Conservation (phyloP, 2,797 vertebrate genomes). For the Coendou prehensilis region DNA sequence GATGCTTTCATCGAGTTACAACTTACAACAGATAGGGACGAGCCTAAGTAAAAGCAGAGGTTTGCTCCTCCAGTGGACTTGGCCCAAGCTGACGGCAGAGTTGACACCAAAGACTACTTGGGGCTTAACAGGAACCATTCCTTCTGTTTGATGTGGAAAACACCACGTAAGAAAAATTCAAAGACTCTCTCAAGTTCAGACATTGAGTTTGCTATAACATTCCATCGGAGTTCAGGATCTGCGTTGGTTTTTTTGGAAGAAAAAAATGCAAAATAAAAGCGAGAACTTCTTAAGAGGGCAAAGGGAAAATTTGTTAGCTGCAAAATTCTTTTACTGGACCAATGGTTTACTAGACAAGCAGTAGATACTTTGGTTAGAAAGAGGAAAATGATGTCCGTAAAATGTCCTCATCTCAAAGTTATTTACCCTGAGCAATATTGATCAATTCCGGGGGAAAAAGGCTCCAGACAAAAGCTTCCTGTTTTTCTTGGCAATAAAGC, state of each 20-base stretch:
- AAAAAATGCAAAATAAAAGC: slow-evolving; percentile 57
- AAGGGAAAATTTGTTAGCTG: not conserved
- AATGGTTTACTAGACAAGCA: not conserved
- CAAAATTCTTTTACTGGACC: not conserved
- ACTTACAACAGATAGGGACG: slow-evolving; percentile 78
- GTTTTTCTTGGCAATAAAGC: slow-evolving; percentile 20
- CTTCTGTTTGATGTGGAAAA: slow-evolving; percentile 84
- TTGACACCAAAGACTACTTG: slow-evolving; percentile 77
- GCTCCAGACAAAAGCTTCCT: not conserved
- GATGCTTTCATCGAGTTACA: slow-evolving; percentile 74
- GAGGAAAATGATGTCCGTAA: not conserved
- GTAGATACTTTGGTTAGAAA: slow-evolving; percentile 7
- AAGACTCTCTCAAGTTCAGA: slow-evolving; percentile 21
- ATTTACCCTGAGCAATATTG: not conserved
- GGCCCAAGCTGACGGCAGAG: slow-evolving; percentile 78
- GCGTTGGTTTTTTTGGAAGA: slow-evolving; percentile 64
- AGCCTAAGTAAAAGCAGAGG: slow-evolving; percentile 79
- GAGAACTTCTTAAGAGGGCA: slow-evolving; percentile 37
- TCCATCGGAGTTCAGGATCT: slow-evolving; percentile 31
- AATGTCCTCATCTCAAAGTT: slow-evolving; percentile 10
- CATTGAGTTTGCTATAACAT: slow-evolving; percentile 73
- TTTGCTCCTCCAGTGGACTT: slow-evolving; percentile 79
- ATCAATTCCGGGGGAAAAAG: not conserved
- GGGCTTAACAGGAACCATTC: slow-evolving; percentile 80
- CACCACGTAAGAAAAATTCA: slow-evolving; percentile 57